These are phyloP conservation scores for Arctopsyche grandis DNA, from an alignment of 1,140 invertebrate genomes.

Conservation along the genomic window DNA sequence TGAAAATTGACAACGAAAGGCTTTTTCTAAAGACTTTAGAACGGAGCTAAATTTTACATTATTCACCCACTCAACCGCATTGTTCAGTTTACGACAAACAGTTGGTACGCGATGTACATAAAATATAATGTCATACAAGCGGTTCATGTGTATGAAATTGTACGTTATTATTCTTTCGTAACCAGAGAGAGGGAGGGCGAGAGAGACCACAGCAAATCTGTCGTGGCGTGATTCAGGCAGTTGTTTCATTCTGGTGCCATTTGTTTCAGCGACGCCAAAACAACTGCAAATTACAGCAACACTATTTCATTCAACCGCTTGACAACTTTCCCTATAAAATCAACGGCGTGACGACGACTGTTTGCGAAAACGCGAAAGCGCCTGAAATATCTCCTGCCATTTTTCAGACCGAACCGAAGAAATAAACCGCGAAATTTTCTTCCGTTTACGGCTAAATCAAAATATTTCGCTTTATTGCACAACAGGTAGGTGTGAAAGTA, in stretches of 20 bases:
- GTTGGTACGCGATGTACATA: too few relatives aligned
- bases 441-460: not conserved
- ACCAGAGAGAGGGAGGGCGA: too few relatives aligned
- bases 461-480: not conserved
- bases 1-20: too few relatives aligned
- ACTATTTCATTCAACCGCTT: constrained; percentile 38
- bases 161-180: too few relatives aligned
- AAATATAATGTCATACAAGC: too few relatives aligned
- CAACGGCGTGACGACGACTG: constrained; percentile 6
- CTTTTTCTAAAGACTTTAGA: too few relatives aligned
- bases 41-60: too few relatives aligned
- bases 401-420: not conserved
- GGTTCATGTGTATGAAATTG: too few relatives aligned
- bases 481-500: not conserved
- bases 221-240: constrained; percentile 20
- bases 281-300: constrained; percentile 33
- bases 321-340: constrained; percentile 35
- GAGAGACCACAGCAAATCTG: constrained; percentile 18
- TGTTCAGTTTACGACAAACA: too few relatives aligned
- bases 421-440: too few relatives aligned
- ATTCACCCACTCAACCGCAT: too few relatives aligned
- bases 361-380: not conserved
- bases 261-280: constrained; percentile 25
- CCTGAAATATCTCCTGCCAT: not conserved
- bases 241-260: constrained; percentile 23